Base-by-base conservation (phyloP, 2,888 invertebrate genomes). In the Sminthurides aquaticus region DNA sequence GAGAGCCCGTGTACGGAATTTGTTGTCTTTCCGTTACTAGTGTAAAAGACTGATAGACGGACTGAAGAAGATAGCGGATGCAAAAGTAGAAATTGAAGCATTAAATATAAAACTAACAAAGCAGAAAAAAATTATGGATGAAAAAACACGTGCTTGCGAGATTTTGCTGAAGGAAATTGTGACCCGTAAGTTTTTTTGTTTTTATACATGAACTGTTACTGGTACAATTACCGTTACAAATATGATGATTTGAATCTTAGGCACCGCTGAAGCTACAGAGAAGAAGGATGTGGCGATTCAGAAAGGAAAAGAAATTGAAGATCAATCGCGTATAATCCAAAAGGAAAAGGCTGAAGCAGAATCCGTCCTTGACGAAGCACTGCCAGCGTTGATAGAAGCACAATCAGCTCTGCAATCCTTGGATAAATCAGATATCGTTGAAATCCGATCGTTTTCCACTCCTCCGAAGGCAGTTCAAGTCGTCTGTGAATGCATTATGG, bases 401-500 rank as follows among this genome's bases (percentile, higher is more conserved):
- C 82, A 89, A 66, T 76, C 85, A 18, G 93, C 94, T 0, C 81
- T 95, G 0, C 84, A 87, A 0, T 90, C 91, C 71, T 80, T 95
- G 55, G 91, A 93, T 60, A 93, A 93, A 79, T 84, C 87, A 0
- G 94, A 94, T 76, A 93, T 95, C 73, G 92, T 92, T 25, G 72
- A 72, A 67, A 70, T 72, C 34, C 67, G 93, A 75, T 92, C 92
- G 0, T 93, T 94, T 76, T 90, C 91, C 8, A 92, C 91, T 0
- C 94, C 94, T 0, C 93, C 93, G 0, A 89, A 91, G 74, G 87
- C 91, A 18, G 93, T 94, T 27, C 92, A 93, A 81, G 78, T 87
- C 0, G 89, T 95, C 0, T 91, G 91, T 77, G 94, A 95, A 78
- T 92, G 92, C 77, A 87, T 95, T 24, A 90, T 88, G 0, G 91